phyloP scores from a whole-genome alignment of 2,797 vertebrate genomes.

The Astyanax mexicanus region DNA sequence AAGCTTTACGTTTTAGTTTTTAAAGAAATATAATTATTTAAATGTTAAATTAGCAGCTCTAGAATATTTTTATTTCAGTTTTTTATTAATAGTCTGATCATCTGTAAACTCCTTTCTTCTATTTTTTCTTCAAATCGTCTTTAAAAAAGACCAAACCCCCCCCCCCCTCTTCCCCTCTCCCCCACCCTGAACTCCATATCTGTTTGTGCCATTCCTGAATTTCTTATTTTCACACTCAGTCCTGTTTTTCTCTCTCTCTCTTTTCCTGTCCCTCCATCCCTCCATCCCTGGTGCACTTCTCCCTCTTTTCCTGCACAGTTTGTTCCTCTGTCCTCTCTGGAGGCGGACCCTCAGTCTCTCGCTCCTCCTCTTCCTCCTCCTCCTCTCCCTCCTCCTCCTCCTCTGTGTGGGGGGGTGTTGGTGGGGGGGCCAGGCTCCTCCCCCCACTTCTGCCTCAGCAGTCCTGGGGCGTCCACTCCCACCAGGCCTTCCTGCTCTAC shows the following conservation, averaged over 20 bases:
- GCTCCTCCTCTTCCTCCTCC: conserved; percentile 69
- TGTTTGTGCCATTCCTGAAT: conserved; percentile 56
- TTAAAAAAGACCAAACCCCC: conserved; percentile 20
- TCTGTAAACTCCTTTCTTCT: not conserved
- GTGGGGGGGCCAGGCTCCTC: conserved; percentile 81
- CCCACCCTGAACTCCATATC: no score
- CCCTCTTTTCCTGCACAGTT: conserved; percentile 69
- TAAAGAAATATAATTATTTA: conserved; percentile 66
- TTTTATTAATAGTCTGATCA: conserved; percentile 36
- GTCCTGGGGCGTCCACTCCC: conserved; percentile 86
- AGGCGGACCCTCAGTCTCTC: conserved; percentile 69
- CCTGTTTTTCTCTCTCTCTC: conserved; percentile 79
- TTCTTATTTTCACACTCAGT: conserved; percentile 61
- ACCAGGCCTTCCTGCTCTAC: conserved; percentile 91
- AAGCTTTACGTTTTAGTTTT: conserved; percentile 58
- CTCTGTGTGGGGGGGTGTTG: conserved; percentile 76
- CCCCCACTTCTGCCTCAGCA: conserved; percentile 95
- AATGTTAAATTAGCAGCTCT: conserved; percentile 46
- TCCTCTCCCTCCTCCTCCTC: conserved; percentile 78
- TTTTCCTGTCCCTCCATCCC: conserved; percentile 69
- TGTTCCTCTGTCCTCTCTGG: conserved; percentile 68
- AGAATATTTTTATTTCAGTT: not conserved
- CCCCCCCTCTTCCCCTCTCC: no score
- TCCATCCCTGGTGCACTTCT: conserved; percentile 67
- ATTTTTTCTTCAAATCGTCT: not conserved